Conservation (phyloP, 2,797 vertebrate genomes). For the Alfaro cultratus region DNA sequence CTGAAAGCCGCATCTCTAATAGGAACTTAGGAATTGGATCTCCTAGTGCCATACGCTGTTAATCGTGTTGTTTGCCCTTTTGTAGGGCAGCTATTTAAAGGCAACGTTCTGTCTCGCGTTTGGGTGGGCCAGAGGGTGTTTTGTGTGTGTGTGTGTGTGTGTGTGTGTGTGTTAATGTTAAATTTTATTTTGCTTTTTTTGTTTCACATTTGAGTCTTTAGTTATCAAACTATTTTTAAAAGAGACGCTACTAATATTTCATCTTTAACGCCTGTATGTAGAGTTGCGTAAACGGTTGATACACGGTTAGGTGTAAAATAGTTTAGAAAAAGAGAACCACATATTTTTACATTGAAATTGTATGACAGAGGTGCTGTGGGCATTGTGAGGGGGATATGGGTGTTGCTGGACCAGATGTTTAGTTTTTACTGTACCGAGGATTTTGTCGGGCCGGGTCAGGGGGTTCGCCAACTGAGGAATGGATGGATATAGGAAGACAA, state of each 20-base stretch:
- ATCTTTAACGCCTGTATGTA: slow-evolving; percentile 66
- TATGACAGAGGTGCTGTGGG: slow-evolving; percentile 61
- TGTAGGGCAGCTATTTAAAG: slow-evolving; percentile 36
- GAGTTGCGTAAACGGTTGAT: slow-evolving; percentile 51
- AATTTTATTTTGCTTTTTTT: slow-evolving; percentile 14
- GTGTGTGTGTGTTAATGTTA: slow-evolving; percentile 10
- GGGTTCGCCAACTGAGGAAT: neutral
- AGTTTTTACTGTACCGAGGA: slow-evolving; percentile 49
- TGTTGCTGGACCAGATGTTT: slow-evolving; percentile 59
- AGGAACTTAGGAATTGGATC: neutral
- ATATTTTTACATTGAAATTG: slow-evolving; percentile 79
- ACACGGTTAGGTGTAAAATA: slow-evolving; percentile 68
- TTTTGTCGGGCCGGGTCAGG: slow-evolving; percentile 17
- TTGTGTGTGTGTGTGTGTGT: slow-evolving; percentile 4
- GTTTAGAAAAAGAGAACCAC: slow-evolving; percentile 74
- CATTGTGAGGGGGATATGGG: neutral
- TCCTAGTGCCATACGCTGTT: neutral
- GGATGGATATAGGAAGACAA: slow-evolving; percentile 28
- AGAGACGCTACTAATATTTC: slow-evolving; percentile 71
- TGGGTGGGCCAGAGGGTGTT: slow-evolving; percentile 38
- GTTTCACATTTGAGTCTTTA: slow-evolving; percentile 68
- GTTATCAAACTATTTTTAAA: slow-evolving; percentile 59
- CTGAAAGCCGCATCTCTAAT: neutral
- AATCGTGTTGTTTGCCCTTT: slow-evolving; percentile 24
- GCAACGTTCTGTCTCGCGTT: slow-evolving; percentile 37